Conservation (phyloP, 2,797 vertebrate genomes). For the Danio choprae region DNA sequence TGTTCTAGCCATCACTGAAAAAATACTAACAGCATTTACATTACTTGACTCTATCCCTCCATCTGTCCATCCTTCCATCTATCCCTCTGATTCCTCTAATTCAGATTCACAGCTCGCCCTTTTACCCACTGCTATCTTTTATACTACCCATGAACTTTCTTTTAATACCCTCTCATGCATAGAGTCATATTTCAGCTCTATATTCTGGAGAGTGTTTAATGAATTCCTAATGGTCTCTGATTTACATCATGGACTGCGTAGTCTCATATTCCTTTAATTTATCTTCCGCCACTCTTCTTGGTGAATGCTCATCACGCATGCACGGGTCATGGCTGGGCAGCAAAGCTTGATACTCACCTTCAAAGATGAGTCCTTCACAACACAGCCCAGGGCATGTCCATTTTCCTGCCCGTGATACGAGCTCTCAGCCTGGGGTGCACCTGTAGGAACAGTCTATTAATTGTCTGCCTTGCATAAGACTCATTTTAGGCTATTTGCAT, state of each 20-base stretch:
- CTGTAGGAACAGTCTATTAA: slow-evolving; percentile 66
- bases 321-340: slow-evolving; percentile 8
- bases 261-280: slow-evolving; percentile 72
- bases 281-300: slow-evolving; percentile 73
- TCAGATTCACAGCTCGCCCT: slow-evolving; percentile 39
- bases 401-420: slow-evolving; percentile 49
- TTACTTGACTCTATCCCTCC: neutral
- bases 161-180: slow-evolving; percentile 68
- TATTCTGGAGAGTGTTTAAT: slow-evolving; percentile 74
- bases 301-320: slow-evolving; percentile 49
- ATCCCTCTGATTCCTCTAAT: slow-evolving; percentile 6
- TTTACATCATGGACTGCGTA: slow-evolving; percentile 72
- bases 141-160: slow-evolving; percentile 64
- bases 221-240: slow-evolving; percentile 76
- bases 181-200: slow-evolving; percentile 74
- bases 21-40: neutral
- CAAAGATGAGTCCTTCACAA: slow-evolving; percentile 64
- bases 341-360: slow-evolving; percentile 46
- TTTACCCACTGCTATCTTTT: slow-evolving; percentile 37
- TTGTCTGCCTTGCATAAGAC: slow-evolving; percentile 58
- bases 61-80: neutral
- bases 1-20: neutral
- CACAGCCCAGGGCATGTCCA: slow-evolving; percentile 64
- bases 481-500: slow-evolving; percentile 21
- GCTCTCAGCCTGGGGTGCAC: slow-evolving; percentile 47